phyloP scores from a whole-genome alignment of 2,888 invertebrate species.

The Diarsia dahlii region DNA sequence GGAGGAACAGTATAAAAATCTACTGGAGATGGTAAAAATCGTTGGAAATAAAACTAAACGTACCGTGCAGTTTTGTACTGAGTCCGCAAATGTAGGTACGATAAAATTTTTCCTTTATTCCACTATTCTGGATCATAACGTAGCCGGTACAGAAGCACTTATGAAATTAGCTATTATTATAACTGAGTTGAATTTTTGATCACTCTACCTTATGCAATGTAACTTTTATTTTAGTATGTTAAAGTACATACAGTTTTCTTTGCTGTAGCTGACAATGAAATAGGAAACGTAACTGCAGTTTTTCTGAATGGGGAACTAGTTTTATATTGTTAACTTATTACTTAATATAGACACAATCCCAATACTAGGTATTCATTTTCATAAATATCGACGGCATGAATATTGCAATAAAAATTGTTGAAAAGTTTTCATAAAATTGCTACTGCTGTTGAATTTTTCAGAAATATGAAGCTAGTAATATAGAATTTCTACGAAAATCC shows the following conservation, averaged over 20 bases:
- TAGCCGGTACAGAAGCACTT: slow-evolving; percentile 39
- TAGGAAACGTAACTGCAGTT: slow-evolving; percentile 1
- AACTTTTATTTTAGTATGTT: slow-evolving; percentile 8
- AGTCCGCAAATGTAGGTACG: slow-evolving; percentile 15
- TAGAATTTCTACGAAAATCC: not conserved
- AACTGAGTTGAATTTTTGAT: slow-evolving; percentile 43
- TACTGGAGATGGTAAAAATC: slow-evolving; percentile 42
- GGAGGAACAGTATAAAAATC: slow-evolving; percentile 47
- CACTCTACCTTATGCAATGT: not conserved
- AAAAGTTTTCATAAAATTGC: not conserved
- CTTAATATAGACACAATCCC: not conserved
- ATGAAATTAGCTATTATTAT: slow-evolving; percentile 48
- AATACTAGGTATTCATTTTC: not conserved
- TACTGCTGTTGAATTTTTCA: not conserved
- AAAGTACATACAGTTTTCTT: not conserved
- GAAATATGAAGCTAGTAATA: not conserved
- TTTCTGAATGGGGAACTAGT: not conserved
- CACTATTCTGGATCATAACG: slow-evolving; percentile 36
- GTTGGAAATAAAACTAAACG: slow-evolving; percentile 58
- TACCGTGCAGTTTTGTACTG: slow-evolving; percentile 48
- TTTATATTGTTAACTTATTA: not conserved
- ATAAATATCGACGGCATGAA: not conserved
- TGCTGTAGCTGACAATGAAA: slow-evolving; percentile 15
- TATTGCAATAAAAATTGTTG: not conserved
- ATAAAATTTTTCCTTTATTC: slow-evolving; percentile 36